Conservation (phyloP, 2,888 invertebrate species). For the Archips xylosteana region DNA sequence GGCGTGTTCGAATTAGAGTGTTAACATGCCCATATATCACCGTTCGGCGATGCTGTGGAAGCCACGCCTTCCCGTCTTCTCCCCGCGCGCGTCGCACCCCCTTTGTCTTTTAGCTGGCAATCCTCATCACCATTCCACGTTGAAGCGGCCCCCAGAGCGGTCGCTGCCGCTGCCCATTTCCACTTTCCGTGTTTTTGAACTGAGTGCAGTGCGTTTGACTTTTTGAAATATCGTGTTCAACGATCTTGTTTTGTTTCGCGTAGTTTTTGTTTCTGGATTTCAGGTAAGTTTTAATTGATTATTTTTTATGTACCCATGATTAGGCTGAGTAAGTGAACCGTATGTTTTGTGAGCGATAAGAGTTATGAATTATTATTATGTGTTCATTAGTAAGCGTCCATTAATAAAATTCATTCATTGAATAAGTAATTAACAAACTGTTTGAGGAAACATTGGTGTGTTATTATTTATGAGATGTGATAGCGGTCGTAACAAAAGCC, state of each 20-base stretch:
- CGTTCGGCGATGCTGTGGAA: constrained; percentile 75
- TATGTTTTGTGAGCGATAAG: constrained; percentile 24
- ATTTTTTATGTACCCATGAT: background rate
- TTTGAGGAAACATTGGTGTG: constrained; percentile 7
- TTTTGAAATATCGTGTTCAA: constrained; percentile 62
- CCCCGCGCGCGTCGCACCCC: constrained; percentile 51
- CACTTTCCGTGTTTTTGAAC: constrained; percentile 64
- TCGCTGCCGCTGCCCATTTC: constrained; percentile 55
- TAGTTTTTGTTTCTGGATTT: constrained; percentile 38
- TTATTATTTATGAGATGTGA: background rate
- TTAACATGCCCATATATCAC: constrained; percentile 83
- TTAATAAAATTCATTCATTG: constrained; percentile 18
- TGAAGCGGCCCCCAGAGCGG: constrained; percentile 66
- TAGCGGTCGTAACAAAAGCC: background rate
- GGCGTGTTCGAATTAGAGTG: constrained; percentile 77
- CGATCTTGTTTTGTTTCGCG: constrained; percentile 52
- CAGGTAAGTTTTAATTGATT: constrained; percentile 49
- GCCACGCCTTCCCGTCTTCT: constrained; percentile 51
- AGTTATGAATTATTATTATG: constrained; percentile 15
- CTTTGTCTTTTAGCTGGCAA: constrained; percentile 69
- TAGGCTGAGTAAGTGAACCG: constrained; percentile 25
- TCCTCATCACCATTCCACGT: constrained; percentile 77
- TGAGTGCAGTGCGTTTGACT: constrained; percentile 66
- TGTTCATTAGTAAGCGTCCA: constrained; percentile 11
- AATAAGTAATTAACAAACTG: constrained; percentile 6